These are phyloP conservation scores for Microcebus lehilahytsara DNA, from an alignment of 2,113 vertebrate species.

Conservation along the genomic window DNA sequence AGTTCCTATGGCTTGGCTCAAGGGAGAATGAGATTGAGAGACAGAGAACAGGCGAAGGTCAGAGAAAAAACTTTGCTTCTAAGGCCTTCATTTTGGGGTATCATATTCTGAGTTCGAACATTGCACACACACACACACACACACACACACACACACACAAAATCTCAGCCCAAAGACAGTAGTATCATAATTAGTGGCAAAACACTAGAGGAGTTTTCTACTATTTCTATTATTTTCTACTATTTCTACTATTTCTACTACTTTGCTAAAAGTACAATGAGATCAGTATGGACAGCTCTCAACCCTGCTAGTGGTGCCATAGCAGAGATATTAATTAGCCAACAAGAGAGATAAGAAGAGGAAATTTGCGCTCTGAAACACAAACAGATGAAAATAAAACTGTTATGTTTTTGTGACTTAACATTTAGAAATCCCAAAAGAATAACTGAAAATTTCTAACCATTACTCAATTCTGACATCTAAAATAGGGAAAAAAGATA, in stretches of 20 bases:
- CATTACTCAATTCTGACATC: neutral
- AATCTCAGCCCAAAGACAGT: neutral
- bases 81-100: neutral
- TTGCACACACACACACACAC: too few species aligned
- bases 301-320: neutral
- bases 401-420: neutral
- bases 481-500: neutral
- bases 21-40: neutral
- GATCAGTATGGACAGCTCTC: neutral
- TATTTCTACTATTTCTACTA: neutral
- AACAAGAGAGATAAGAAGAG: neutral
- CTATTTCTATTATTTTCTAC: neutral
- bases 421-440: conserved; percentile 19
- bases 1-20: neutral
- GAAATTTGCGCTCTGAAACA: neutral
- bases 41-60: neutral
- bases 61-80: neutral
- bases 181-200: neutral
- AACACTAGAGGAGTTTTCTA: neutral
- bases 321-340: neutral
- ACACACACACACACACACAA: too few species aligned
- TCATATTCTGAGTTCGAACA: neutral
- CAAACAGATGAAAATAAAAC: neutral
- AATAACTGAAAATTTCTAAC: neutral
- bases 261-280: neutral